Evolutionary conservation across 2,113 vertebrate species (phyloP).

Genomic region (Archilochus colubris): DNA sequence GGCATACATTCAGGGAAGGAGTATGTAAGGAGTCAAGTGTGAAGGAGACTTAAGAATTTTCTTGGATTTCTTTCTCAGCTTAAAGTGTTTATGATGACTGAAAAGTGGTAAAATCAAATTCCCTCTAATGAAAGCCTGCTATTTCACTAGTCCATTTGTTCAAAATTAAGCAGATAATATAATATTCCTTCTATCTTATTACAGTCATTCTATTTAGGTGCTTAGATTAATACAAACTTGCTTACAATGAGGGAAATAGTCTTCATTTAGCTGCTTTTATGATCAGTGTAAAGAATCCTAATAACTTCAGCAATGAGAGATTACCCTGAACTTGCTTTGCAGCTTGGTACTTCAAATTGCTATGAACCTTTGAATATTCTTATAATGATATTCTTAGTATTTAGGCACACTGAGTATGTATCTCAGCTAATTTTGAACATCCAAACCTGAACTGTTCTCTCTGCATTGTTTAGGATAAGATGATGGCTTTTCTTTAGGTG

Average conservation of each 20-base stretch:
- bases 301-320: neutral
- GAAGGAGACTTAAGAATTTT: neutral
- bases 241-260: fast-evolving
- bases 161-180: neutral
- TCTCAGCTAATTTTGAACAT: neutral
- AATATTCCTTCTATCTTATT: neutral
- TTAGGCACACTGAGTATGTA: neutral
- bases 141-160: neutral
- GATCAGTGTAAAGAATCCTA: neutral
- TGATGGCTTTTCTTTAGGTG: neutral
- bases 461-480: neutral
- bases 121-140: neutral
- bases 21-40: fast-evolving
- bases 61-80: neutral
- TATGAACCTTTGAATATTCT: neutral
- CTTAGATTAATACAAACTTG: neutral
- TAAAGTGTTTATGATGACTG: neutral
- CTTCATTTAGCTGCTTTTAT: neutral
- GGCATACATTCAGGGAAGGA: neutral
- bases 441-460: neutral
- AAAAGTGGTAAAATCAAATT: neutral
- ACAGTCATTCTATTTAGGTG: neutral
- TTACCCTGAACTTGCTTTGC: neutral
- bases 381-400: neutral
- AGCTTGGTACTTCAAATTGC: neutral